Conservation (phyloP, 1,140 invertebrate species). For the Achatina immaculata region DNA sequence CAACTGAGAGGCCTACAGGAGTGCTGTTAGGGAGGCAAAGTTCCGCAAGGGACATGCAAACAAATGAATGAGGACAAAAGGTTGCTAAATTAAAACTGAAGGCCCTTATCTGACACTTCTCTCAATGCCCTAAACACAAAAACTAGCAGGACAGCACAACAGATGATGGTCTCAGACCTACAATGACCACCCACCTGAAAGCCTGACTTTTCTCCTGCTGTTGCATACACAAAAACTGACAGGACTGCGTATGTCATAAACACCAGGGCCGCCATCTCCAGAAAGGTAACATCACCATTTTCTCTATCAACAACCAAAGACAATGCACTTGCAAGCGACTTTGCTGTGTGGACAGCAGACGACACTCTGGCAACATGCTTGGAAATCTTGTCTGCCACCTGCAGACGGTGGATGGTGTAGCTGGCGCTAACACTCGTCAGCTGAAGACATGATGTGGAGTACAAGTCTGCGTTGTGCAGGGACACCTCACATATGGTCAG, state of each 20-base stretch:
- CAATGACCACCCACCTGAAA: neutral
- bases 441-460: constrained; percentile 46
- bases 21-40: no score
- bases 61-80: no score
- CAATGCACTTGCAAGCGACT: constrained; percentile 28
- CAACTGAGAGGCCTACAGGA: no score
- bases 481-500: constrained; percentile 53
- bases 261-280: constrained; percentile 29
- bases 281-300: constrained; percentile 27
- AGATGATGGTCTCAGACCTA: no score
- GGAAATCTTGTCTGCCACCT: constrained; percentile 47
- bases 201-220: constrained; percentile 4
- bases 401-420: constrained; percentile 54
- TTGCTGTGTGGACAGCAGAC: constrained; percentile 43
- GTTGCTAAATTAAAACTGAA: no score
- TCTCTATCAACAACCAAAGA: neutral
- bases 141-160: no score
- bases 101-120: no score
- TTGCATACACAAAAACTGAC: constrained; percentile 39
- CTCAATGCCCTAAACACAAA: no score
- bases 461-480: constrained; percentile 49
- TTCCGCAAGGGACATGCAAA: no score
- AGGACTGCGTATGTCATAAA: constrained; percentile 35
- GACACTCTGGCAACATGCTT: constrained; percentile 34
- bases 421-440: constrained; percentile 45